A percentile compares a stretch with the other conserved stretches of the same genome.
These are phyloP conservation scores for Phataginus tetradactyla DNA, from an alignment of 2,797 vertebrate species.

Conservation along the genomic window DNA sequence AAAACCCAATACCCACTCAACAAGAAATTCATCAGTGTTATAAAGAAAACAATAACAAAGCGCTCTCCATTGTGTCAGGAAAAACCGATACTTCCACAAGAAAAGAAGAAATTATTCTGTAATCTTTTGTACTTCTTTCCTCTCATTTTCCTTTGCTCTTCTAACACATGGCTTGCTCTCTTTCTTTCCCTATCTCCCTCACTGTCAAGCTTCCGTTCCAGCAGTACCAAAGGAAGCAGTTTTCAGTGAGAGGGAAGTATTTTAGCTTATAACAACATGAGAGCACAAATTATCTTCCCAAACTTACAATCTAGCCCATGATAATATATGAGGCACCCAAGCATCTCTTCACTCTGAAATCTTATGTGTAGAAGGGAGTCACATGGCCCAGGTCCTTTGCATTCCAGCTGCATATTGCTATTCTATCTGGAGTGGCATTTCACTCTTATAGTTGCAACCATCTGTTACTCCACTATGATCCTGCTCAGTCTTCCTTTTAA, in stretches of 20 bases:
- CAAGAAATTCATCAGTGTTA: conserved; percentile 96
- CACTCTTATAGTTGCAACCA: background rate
- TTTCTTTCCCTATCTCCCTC: background rate
- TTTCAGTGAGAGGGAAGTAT: conserved; percentile 73
- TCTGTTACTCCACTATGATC: background rate
- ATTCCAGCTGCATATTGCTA: background rate
- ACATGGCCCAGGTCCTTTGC: background rate
- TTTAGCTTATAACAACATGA: conserved; percentile 54
- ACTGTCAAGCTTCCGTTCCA: conserved; percentile 67
- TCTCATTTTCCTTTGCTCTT: background rate
- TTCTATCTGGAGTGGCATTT: conserved; percentile 31
- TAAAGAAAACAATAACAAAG: conserved; percentile 94
- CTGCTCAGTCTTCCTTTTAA: background rate
- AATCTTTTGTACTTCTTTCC: background rate
- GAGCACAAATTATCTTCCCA: conserved; percentile 48
- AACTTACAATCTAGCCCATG: conserved; percentile 8
- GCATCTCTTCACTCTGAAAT: conserved; percentile 34
- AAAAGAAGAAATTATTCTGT: conserved; percentile 67
- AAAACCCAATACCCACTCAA: conserved; percentile 96
- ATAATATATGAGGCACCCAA: conserved; percentile 19
- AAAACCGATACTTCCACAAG: conserved; percentile 82
- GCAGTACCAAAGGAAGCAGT: conserved; percentile 39
- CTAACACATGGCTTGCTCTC: background rate
- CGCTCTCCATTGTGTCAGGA: conserved; percentile 88
- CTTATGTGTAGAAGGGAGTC: conserved; percentile 53